Evolutionary conservation across 1,140 invertebrate species (phyloP).

Genomic region (Drosophila suzukii): DNA sequence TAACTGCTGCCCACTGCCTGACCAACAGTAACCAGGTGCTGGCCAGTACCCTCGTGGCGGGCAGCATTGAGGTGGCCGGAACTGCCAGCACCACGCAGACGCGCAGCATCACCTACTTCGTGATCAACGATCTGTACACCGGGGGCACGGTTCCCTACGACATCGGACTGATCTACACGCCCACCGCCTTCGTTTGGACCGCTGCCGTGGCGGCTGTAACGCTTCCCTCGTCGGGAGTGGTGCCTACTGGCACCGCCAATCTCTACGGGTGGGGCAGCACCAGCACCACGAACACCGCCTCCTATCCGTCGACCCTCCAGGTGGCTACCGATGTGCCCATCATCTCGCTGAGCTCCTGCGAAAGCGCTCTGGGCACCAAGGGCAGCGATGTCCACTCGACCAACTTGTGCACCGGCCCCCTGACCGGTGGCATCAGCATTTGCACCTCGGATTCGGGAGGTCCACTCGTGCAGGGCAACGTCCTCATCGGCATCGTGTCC

Average conservation of each 20-base stretch:
- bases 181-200: slow-evolving; percentile 84
- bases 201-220: slow-evolving; percentile 83
- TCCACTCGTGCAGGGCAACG: slow-evolving; percentile 76
- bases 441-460: slow-evolving; percentile 85
- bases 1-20: slow-evolving; percentile 84
- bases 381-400: slow-evolving; percentile 82
- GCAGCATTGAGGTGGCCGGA: slow-evolving; percentile 65
- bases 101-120: slow-evolving; percentile 64
- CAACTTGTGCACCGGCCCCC: slow-evolving; percentile 85
- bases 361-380: slow-evolving; percentile 72
- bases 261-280: slow-evolving; percentile 85
- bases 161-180: slow-evolving; percentile 85
- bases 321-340: slow-evolving; percentile 75
- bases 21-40: slow-evolving; percentile 66
- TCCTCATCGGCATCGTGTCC: slow-evolving; percentile 84
- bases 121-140: slow-evolving; percentile 68
- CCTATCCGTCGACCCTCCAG: slow-evolving; percentile 84
- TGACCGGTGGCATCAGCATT: slow-evolving; percentile 84
- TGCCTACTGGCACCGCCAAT: slow-evolving; percentile 84
- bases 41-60: slow-evolving; percentile 66
- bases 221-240: slow-evolving; percentile 79
- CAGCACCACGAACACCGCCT: slow-evolving; percentile 73
- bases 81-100: slow-evolving; percentile 68
- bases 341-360: slow-evolving; percentile 59
- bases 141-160: slow-evolving; percentile 85